Base-by-base conservation (phyloP, 1,140 invertebrate species). In the Drosophila guanche region DNA sequence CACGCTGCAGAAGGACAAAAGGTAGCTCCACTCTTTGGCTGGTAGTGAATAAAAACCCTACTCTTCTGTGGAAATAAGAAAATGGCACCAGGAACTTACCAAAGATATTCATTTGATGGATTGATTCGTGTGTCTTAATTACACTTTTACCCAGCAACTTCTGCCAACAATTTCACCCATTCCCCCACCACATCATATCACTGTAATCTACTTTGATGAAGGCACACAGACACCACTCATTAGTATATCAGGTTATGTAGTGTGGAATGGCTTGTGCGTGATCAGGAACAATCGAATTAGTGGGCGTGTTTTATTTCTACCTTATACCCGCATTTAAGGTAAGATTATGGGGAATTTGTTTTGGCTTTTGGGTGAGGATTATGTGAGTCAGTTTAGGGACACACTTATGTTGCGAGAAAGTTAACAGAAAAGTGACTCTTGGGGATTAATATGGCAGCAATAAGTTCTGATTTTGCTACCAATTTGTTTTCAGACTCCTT, bases 41-140 rank as follows among this genome's bases (percentile, higher is more conserved):
- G 29, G 8, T 4, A 37, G 12, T 37, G 10, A 12, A 37, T 37
- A 4, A 10, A 12, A 33, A 29, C 6, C 29, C 29, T 10, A 4
- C 33, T 12, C 4, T 10, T 33, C 7, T 3, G 8, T 0, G 7
- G 2, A 7, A 29, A 2, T 8, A 29, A 6, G 29, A 33, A 37
- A 37, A 4, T 37, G 12, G 33, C 7, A 7, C 27, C 8, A 8
- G 29, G 5, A 33, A 33, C 7, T 29, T 6, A 29, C 6, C 6
- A 10, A 8, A 37, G 4, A 12, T 37, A 37, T n/a, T n/a, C 40
- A 22, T 45, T 51, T 70, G 67, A 69, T 70, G 46, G 63, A 70
- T 70, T 69, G 33, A 37, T 37, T 37, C 4, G 33, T 37, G 66
- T 47, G 63, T 20, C 66, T 68, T 69, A 67, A 69, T 69, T 69